Percentiles rank a stretch among this genome's conserved stretches.
These are phyloP conservation scores for Pristionchus arcanus DNA, from an alignment of 2,888 invertebrate genomes.

Conservation along the genomic window DNA sequence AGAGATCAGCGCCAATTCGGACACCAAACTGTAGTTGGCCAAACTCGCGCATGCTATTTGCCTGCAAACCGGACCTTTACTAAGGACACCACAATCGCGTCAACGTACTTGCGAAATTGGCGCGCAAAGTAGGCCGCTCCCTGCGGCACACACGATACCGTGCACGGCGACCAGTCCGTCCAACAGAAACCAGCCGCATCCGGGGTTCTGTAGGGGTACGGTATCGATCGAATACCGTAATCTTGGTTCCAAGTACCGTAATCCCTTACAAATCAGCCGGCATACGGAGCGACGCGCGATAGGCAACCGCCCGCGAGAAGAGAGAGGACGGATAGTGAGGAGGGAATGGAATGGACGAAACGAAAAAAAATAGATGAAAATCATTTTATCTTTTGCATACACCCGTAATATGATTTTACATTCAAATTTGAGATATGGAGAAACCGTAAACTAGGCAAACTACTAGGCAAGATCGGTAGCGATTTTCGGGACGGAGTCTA, in stretches of 20 bases:
- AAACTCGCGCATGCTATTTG: background rate
- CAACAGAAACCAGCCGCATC: conserved; percentile 18
- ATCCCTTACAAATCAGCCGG: background rate
- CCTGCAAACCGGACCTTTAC: background rate
- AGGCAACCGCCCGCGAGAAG: background rate
- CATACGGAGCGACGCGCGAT: background rate
- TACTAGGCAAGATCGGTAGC: too few relatives aligned
- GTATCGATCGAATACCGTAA: background rate
- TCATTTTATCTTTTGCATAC: conserved; percentile 8
- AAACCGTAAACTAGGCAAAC: background rate
- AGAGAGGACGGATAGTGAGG: conserved; percentile 5
- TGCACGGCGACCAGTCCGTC: conserved; percentile 52
- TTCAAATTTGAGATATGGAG: background rate
- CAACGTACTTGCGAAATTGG: conserved; percentile 9
- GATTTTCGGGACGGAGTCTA: too few relatives aligned
- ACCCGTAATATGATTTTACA: background rate
- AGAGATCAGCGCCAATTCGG: background rate
- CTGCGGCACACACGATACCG: conserved; percentile 39
- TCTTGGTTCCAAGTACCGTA: background rate
- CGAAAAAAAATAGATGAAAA: background rate
- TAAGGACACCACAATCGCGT: background rate
- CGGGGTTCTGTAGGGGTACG: conserved; percentile 1
- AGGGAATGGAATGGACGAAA: background rate
- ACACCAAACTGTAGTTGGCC: background rate
- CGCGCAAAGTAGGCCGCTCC: conserved; percentile 34